Conservation (phyloP, 1,140 invertebrate species). For the Anoplolepis gracilipes region DNA sequence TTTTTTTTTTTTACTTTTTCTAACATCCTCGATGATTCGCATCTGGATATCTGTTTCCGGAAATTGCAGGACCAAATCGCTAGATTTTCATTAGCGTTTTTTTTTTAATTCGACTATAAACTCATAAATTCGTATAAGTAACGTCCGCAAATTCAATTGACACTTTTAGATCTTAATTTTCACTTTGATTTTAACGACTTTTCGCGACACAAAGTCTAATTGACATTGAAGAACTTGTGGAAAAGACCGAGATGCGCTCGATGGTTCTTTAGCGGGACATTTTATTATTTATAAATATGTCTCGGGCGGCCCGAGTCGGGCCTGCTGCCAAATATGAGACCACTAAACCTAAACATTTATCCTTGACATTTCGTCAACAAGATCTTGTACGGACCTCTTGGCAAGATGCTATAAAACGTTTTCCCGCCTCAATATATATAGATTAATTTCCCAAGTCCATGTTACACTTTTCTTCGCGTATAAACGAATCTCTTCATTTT, state of each 20-base stretch:
- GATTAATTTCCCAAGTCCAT: background rate
- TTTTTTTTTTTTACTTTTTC: background rate
- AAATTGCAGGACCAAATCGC: background rate
- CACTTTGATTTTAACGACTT: background rate
- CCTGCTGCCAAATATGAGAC: constrained; percentile 72
- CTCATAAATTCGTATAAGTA: background rate
- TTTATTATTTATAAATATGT: constrained; percentile 80
- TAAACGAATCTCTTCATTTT: background rate
- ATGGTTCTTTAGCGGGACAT: background rate
- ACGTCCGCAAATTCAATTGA: background rate
- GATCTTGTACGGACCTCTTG: constrained; percentile 8
- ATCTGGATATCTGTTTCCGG: background rate
- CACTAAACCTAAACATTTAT: constrained; percentile 74
- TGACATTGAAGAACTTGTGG: background rate
- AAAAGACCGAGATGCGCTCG: background rate
- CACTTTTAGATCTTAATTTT: background rate
- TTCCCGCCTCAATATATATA: background rate
- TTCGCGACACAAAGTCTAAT: background rate
- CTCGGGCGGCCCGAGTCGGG: constrained; percentile 69
- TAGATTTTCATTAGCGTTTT: background rate
- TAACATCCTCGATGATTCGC: background rate
- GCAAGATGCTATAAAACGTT: background rate
- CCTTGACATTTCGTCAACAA: constrained; percentile 80
- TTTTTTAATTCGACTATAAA: background rate
- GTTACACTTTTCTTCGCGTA: background rate